These are phyloP conservation scores for Mormyrus hasselquistii DNA, from an alignment of 2,797 vertebrate species.

Conservation along the genomic window DNA sequence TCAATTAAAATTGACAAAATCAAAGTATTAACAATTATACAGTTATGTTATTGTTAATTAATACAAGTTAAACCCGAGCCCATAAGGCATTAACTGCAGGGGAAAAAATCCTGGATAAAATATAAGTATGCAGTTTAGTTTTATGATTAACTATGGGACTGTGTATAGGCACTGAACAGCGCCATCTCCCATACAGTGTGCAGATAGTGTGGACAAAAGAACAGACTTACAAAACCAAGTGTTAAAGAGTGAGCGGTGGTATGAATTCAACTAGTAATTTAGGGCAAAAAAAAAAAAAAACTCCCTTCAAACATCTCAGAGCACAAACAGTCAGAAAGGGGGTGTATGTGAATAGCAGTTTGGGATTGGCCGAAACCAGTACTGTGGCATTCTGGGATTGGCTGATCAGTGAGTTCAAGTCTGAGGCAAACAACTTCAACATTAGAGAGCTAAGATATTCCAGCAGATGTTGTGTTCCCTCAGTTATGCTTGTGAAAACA, in stretches of 20 bases:
- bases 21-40: not conserved
- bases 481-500: not conserved
- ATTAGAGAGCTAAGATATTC: constrained; percentile 24
- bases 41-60: not conserved
- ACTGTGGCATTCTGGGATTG: constrained; percentile 45
- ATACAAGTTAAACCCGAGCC: not conserved
- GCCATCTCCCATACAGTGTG: not conserved
- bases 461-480: not conserved
- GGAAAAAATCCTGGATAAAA: not conserved
- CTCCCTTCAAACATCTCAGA: constrained; percentile 11
- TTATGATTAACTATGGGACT: not conserved
- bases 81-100: not conserved
- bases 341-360: constrained; percentile 41
- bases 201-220: not conserved
- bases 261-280: not conserved
- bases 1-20: not conserved
- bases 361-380: constrained; percentile 49
- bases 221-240: not conserved
- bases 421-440: constrained; percentile 8
- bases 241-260: not conserved
- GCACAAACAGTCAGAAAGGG: constrained; percentile 26
- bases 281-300: not conserved
- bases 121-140: not conserved
- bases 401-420: constrained; percentile 31
- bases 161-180: not conserved